phyloP scores from a whole-genome alignment of 2,113 vertebrate genomes.

The Corythaeola cristata region DNA sequence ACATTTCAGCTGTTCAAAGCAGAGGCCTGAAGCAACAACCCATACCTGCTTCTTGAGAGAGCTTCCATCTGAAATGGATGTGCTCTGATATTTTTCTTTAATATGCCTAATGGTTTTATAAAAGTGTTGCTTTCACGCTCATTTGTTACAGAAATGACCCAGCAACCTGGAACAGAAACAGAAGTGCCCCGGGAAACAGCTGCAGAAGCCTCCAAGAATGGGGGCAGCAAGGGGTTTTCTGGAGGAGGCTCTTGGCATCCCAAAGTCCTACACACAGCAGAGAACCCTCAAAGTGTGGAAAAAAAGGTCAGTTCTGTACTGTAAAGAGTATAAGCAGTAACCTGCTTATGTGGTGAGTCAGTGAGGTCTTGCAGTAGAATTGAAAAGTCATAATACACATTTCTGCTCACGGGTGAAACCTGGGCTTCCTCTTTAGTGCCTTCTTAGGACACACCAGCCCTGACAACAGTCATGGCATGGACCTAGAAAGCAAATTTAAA shows the following conservation, averaged over 20 bases:
- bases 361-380: not conserved
- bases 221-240: not conserved
- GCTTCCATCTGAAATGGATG: not conserved
- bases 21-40: not conserved
- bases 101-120: not conserved
- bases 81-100: not conserved
- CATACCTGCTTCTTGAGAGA: constrained; percentile 16
- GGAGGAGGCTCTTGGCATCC: not conserved
- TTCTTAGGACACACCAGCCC: not conserved
- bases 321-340: not conserved
- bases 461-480: not conserved
- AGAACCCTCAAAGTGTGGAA: not conserved
- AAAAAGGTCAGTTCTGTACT: not conserved
- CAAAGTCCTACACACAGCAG: not conserved
- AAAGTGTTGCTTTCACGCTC: not conserved
- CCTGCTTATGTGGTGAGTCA: not conserved
- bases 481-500: not conserved
- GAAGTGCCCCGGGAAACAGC: accelerated
- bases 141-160: not conserved
- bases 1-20: constrained; percentile 41
- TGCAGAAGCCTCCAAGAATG: not conserved
- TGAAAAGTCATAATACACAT: not conserved
- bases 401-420: not conserved
- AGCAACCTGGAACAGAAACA: not conserved
- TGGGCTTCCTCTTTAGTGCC: not conserved